Percentiles rank a stretch among this genome's conserved stretches.
phyloP scores from a whole-genome alignment of 1,140 invertebrate genomes.

The Cydia splendana region DNA sequence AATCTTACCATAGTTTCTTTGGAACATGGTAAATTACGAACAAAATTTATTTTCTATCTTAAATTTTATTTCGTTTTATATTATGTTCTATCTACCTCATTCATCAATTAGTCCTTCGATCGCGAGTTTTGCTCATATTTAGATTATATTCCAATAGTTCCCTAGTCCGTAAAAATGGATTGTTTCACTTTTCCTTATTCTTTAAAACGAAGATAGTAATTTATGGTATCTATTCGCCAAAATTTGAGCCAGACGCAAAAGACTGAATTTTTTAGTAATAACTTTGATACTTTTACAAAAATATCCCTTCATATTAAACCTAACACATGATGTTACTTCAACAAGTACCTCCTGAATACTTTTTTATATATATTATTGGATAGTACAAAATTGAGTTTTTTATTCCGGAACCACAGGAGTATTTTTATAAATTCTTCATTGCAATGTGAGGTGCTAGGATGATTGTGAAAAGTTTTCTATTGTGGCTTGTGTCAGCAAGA shows the following conservation, averaged over 20 bases:
- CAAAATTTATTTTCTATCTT: conserved; percentile 16
- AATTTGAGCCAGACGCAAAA: conserved; percentile 46
- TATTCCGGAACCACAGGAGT: neutral
- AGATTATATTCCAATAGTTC: conserved; percentile 35
- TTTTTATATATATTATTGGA: conserved; percentile 53
- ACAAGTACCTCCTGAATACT: conserved; percentile 35
- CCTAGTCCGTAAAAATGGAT: neutral
- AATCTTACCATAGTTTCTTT: neutral
- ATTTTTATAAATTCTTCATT: conserved; percentile 28
- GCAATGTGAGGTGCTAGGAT: conserved; percentile 22
- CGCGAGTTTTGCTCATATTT: conserved; percentile 34
- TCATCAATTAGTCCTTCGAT: conserved; percentile 1
- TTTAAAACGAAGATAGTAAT: neutral
- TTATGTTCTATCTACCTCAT: conserved; percentile 57
- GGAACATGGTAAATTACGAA: neutral
- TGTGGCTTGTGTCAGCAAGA: neutral
- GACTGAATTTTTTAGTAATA: conserved; percentile 45
- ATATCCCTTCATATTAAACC: conserved; percentile 14
- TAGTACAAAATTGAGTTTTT: conserved; percentile 55
- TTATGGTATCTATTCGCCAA: conserved; percentile 38
- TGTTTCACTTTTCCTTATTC: neutral
- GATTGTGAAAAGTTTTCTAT: conserved; percentile 13
- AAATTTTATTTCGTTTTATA: conserved; percentile 40
- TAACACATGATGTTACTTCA: neutral
- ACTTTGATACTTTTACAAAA: conserved; percentile 24